Conservation (phyloP, 2,797 vertebrate genomes). For the Danio choprae region DNA sequence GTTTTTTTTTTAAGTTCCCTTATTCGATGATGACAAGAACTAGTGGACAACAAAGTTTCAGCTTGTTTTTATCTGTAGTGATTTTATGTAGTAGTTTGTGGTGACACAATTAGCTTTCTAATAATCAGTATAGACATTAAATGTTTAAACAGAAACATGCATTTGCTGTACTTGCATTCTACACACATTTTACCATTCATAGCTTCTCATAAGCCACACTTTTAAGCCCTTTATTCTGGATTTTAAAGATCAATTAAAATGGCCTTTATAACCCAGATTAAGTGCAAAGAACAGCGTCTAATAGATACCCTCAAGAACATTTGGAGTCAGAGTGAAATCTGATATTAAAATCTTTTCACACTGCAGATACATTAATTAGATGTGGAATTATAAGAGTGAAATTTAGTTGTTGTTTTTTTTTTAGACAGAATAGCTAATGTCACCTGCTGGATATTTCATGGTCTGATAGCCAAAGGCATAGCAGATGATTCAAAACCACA, state of each 20-base stretch:
- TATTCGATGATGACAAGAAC: background rate
- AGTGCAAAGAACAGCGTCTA: conserved; percentile 37
- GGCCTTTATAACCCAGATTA: conserved; percentile 49
- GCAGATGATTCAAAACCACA: background rate
- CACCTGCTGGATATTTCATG: background rate
- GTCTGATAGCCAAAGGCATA: background rate
- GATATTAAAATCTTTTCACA: conserved; percentile 42
- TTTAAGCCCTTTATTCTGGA: conserved; percentile 57
- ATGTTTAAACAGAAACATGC: too few relatives aligned
- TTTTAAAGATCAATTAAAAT: conserved; percentile 49
- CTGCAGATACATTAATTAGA: conserved; percentile 34
- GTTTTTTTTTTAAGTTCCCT: background rate
- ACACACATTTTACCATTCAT: background rate
- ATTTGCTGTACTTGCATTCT: background rate
- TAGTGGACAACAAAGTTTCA: background rate
- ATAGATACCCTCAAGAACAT: conserved; percentile 41
- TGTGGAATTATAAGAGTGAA: conserved; percentile 6
- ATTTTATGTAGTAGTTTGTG: background rate
- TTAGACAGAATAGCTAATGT: conserved; percentile 27
- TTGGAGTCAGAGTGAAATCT: conserved; percentile 22
- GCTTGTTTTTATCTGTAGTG: background rate
- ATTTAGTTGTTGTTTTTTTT: conserved; percentile 35
- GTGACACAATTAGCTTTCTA: too few relatives aligned
- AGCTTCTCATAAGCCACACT: conserved; percentile 2
- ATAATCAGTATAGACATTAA: too few relatives aligned